A percentile compares a stretch with the other conserved stretches of the same genome.
These are phyloP conservation scores for Acrocera orbiculus DNA, from an alignment of 2,888 invertebrate species.

Conservation along the genomic window DNA sequence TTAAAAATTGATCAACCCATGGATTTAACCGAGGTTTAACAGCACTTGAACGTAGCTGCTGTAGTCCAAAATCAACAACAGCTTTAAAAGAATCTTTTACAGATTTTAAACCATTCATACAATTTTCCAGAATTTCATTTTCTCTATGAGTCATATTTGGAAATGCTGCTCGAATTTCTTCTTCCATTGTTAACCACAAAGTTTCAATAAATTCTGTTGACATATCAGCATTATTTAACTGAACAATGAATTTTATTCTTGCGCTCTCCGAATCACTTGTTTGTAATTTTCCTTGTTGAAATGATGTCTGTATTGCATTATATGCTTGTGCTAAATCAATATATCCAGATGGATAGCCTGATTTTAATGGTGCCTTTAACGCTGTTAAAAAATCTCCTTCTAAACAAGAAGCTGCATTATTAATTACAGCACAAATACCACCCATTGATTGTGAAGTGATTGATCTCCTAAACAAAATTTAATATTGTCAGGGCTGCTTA, in stretches of 20 bases:
- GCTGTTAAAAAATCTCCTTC: slow-evolving; percentile 70
- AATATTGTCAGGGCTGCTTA: neutral
- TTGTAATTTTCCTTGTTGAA: slow-evolving; percentile 65
- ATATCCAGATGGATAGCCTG: slow-evolving; percentile 61
- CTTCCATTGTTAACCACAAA: slow-evolving; percentile 56
- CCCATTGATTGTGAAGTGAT: slow-evolving; percentile 81
- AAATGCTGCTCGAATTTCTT: slow-evolving; percentile 46
- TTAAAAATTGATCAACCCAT: slow-evolving; percentile 65
- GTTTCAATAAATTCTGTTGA: slow-evolving; percentile 83
- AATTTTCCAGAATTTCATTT: slow-evolving; percentile 53
- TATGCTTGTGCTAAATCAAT: slow-evolving; percentile 66
- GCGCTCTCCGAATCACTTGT: slow-evolving; percentile 63
- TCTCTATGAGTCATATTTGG: slow-evolving; percentile 44
- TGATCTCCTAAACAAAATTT: slow-evolving; percentile 51
- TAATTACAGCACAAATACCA: slow-evolving; percentile 90
- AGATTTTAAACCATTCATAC: slow-evolving; percentile 36
- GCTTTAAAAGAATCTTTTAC: slow-evolving; percentile 35
- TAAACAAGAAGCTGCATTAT: slow-evolving; percentile 73
- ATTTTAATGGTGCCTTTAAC: slow-evolving; percentile 50
- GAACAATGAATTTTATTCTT: slow-evolving; percentile 56
- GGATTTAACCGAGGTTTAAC: slow-evolving; percentile 69
- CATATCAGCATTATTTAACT: slow-evolving; percentile 74
- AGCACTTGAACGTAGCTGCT: slow-evolving; percentile 60
- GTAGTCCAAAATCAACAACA: slow-evolving; percentile 61
- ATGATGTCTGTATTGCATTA: slow-evolving; percentile 58